Percentiles rank a stretch among this genome's conserved stretches.
Evolutionary conservation across 2,113 vertebrate species (phyloP).

Genomic region (Colinus virginianus): DNA sequence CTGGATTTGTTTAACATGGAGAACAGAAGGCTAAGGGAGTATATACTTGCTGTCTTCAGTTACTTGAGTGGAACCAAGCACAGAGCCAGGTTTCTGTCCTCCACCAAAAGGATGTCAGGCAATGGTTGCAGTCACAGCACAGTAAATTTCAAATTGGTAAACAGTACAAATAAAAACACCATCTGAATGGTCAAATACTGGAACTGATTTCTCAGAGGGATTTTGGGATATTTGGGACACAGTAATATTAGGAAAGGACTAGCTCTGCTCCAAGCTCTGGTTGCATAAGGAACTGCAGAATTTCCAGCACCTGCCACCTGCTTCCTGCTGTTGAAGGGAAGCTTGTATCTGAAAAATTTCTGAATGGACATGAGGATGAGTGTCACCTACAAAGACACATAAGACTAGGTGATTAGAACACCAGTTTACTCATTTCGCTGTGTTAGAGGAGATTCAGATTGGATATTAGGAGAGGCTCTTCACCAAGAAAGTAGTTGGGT

Average conservation of each 20-base stretch:
- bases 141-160: background rate
- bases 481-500: background rate
- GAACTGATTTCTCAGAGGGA: background rate
- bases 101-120: background rate
- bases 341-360: background rate
- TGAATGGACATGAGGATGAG: background rate
- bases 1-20: background rate
- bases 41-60: background rate
- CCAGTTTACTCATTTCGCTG: background rate
- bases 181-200: background rate
- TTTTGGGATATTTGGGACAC: background rate
- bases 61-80: background rate
- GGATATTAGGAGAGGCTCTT: background rate
- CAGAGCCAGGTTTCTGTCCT: background rate
- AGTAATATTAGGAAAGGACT: background rate
- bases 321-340: background rate
- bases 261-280: background rate
- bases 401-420: rapidly evolving
- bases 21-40: background rate
- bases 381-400: background rate
- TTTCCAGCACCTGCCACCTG: background rate
- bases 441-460: background rate
- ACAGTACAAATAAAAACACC: background rate
- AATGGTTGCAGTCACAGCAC: background rate
- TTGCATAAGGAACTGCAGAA: background rate